Conservation (phyloP, 2,797 vertebrate species). For the Eulemur albifrons region DNA sequence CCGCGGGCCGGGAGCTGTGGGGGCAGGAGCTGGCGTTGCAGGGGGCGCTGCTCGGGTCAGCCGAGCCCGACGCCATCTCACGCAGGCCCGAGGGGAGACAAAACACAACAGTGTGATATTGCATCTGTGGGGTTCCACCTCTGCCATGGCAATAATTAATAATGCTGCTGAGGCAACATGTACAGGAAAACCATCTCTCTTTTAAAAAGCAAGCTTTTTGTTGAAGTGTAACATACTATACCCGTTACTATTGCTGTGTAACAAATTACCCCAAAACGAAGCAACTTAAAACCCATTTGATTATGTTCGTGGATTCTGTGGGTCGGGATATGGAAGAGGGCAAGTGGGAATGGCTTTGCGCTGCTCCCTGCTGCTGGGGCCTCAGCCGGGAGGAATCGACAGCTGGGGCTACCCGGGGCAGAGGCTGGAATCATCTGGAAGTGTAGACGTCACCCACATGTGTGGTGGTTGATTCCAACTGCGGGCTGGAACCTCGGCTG, state of each 20-base stretch:
- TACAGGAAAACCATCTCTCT: background rate
- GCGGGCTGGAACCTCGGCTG: background rate
- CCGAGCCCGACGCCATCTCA: background rate
- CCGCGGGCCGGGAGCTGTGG: constrained; percentile 83
- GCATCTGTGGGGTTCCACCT: background rate
- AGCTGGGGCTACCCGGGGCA: background rate
- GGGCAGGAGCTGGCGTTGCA: constrained; percentile 84
- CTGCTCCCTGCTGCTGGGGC: too few species aligned
- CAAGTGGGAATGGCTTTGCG: background rate
- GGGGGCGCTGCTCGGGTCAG: background rate
- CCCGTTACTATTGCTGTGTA: background rate
- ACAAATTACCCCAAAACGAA: background rate
- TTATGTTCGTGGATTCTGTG: background rate
- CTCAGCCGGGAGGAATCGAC: background rate
- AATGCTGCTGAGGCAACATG: background rate
- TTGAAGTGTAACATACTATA: background rate
- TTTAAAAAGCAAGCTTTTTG: background rate
- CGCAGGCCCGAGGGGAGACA: background rate
- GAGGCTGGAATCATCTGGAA: background rate
- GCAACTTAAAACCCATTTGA: background rate
- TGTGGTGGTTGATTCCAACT: background rate
- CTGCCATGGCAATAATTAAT: background rate
- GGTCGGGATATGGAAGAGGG: background rate
- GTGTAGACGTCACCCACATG: background rate
- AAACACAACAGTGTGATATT: background rate